Base-by-base conservation (phyloP, 2,113 vertebrate species). In the Chionomys nivalis region DNA sequence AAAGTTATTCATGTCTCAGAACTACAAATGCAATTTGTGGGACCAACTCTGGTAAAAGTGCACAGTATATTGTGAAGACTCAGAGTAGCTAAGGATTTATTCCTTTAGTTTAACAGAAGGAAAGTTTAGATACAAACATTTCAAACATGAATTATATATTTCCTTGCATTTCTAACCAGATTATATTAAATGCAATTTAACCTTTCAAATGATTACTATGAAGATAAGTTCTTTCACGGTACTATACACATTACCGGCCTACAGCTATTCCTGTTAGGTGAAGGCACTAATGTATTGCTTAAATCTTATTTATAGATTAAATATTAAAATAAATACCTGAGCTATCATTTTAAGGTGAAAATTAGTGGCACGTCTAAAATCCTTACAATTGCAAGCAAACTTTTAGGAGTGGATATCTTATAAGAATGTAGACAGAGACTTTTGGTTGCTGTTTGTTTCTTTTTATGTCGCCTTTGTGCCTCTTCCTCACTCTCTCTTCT, bases 291-390 rank as follows among this genome's bases (percentile, higher is more conserved):
- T 73, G 87, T 85, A n/a, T 19, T 68, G 12, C 19, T 77, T 78
- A 77, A 79, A 66, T 39, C n/a, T 49, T 77, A 91, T 73, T 89
- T 87, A 47, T 24, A 73, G 7, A 11, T 77, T 78, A 78, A 70
- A 66, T 39, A 47, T 44, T 72, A 91, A 96, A 88, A 88, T 26
- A 87, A 75, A 87, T 58, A 79, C 61, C 24, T 63, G 8, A 17
- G 39, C n/a, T 89, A 68, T 87, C 7, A 61, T 61, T 90, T 61
- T 8, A 93, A 82, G 9, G 31, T 89, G 24, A 93, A 94, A 94
- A 66, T 55, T 49, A 44, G 14, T 81, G 17, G 16, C 73, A 68
- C 36, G 2, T 10, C 8, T 78, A 73, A 83, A 49, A 82, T 77
- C 13, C 78, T 16, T 63, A 42, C 49, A 12, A 68, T 4, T 90